A percentile compares a stretch with the other conserved stretches of the same genome.
phyloP scores from a whole-genome alignment of 2,113 vertebrate species.

The Phycodurus eques region DNA sequence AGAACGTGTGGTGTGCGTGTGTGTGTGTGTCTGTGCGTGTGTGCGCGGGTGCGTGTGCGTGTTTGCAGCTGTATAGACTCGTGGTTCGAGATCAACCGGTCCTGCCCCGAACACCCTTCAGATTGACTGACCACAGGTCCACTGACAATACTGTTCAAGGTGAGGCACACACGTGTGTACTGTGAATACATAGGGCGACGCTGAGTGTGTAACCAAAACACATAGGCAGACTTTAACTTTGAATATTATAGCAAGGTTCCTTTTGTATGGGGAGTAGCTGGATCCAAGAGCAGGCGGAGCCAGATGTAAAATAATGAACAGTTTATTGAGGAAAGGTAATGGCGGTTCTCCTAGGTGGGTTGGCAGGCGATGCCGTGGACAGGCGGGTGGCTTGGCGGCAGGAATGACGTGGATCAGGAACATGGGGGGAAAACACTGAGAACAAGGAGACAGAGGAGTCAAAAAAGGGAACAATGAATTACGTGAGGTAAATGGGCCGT shows the following conservation, averaged over 20 bases:
- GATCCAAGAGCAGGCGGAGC: too few relatives aligned
- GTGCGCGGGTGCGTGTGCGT: conserved; percentile 4
- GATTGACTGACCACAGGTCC: conserved; percentile 80
- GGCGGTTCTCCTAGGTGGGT: too few relatives aligned
- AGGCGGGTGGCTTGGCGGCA: too few relatives aligned
- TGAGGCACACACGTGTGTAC: conserved; percentile 33
- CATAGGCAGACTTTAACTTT: background rate
- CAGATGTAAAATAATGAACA: too few relatives aligned
- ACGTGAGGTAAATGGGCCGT: too few relatives aligned
- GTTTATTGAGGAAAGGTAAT: too few relatives aligned
- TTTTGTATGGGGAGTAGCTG: background rate
- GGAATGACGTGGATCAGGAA: too few relatives aligned
- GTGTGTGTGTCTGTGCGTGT: background rate
- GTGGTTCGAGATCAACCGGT: conserved; percentile 99
- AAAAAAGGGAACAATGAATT: too few relatives aligned
- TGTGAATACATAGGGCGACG: background rate
- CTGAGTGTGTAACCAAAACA: too few relatives aligned
- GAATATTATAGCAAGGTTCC: background rate
- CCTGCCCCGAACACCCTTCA: conserved; percentile 97
- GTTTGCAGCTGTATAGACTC: conserved; percentile 95
- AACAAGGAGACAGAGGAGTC: too few relatives aligned
- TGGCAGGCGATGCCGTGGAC: too few relatives aligned
- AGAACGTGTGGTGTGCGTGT: conserved; percentile 16
- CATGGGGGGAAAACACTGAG: too few relatives aligned
- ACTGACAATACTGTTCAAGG: conserved; percentile 62